phyloP scores from a whole-genome alignment of 2,113 vertebrate species.

The Propithecus coquereli region DNA sequence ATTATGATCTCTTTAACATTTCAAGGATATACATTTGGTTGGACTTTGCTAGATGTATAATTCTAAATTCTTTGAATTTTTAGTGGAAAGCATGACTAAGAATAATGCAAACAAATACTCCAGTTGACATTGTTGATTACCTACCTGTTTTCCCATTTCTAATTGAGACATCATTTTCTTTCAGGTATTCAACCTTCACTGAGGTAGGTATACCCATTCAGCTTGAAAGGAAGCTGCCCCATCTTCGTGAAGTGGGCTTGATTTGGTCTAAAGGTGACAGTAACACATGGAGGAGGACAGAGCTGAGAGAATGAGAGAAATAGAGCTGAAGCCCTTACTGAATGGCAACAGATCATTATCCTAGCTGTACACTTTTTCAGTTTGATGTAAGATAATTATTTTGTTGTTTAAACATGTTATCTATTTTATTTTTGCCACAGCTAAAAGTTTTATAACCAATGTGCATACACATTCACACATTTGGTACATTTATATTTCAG shows the following conservation, averaged over 20 bases:
- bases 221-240: not conserved
- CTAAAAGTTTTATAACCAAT: not conserved
- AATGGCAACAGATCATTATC: not conserved
- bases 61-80: not conserved
- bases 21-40: not conserved
- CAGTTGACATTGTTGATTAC: not conserved
- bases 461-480: not conserved
- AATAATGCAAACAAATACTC: not conserved
- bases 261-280: not conserved
- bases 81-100: not conserved
- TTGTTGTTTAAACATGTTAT: not conserved
- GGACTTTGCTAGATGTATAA: not conserved
- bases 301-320: not conserved
- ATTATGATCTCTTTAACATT: not conserved
- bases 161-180: not conserved
- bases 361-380: not conserved
- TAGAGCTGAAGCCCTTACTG: not conserved
- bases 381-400: not conserved
- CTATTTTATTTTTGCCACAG: not conserved
- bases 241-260: not conserved
- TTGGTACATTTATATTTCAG: not conserved
- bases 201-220: not conserved
- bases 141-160: not conserved
- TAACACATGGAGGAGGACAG: not conserved
- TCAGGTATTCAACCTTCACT: not conserved